phyloP scores from a whole-genome alignment of 2,888 invertebrate species.

The Nomada hirtipes region DNA sequence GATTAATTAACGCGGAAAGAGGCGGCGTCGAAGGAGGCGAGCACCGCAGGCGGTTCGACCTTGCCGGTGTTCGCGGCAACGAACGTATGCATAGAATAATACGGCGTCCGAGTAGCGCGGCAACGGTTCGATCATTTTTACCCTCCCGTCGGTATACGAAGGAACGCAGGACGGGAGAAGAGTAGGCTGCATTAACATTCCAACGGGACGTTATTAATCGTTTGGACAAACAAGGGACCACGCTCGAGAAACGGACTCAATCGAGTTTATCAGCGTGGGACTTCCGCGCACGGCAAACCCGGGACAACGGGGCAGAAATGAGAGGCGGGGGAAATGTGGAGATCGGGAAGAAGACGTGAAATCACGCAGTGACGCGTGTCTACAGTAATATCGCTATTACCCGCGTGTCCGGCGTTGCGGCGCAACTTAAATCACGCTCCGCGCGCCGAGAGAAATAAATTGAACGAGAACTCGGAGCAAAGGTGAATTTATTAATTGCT shows the following conservation, averaged over 20 bases:
- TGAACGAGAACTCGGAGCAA: conserved; percentile 21
- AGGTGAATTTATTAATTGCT: conserved; percentile 71
- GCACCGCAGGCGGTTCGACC: conserved; percentile 49
- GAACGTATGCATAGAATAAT: conserved; percentile 48
- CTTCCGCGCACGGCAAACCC: conserved; percentile 50
- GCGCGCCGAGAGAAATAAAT: conserved; percentile 31
- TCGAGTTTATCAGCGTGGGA: conserved; percentile 58
- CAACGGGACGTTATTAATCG: conserved; percentile 55
- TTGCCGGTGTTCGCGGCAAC: conserved; percentile 53
- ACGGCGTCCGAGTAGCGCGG: background rate
- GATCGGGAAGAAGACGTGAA: conserved; percentile 39
- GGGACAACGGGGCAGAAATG: conserved; percentile 3
- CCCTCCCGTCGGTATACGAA: background rate
- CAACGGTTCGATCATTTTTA: conserved; percentile 26
- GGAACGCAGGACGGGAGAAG: background rate
- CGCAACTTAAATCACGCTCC: conserved; percentile 41
- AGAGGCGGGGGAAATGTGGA: background rate
- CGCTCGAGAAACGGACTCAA: conserved; percentile 49
- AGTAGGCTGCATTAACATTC: conserved; percentile 35
- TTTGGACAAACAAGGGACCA: conserved; percentile 30
- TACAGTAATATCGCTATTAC: conserved; percentile 59
- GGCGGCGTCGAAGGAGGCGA: conserved; percentile 28
- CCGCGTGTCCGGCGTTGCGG: conserved; percentile 35
- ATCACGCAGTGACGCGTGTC: conserved; percentile 65
- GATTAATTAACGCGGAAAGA: conserved; percentile 70